Base-by-base conservation (phyloP, 2,797 vertebrate species). In the Cuniculus paca region DNA sequence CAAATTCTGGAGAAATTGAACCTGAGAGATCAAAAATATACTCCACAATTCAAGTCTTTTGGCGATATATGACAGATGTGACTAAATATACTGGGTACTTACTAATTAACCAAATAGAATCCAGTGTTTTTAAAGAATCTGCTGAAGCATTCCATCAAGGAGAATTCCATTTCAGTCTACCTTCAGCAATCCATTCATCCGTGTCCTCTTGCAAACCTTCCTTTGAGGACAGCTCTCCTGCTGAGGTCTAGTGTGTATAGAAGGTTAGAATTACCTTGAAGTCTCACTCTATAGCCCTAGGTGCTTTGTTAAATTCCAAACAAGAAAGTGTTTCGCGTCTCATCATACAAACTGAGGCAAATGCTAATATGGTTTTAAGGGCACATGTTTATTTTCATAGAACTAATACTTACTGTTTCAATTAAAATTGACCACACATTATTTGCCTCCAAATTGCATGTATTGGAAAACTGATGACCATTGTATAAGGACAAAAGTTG, bases 401-500 rank as follows among this genome's bases (percentile, higher is more conserved):
- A 90, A 77, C 78, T 68, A 95, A 92, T 94, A 77, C 87, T 79
- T 92, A 92, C 83, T 95, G 5, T 72, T 97, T 92, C 84, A 83
- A 24, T 88, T 95, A 96, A 95, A 96, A 70, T 77, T n/a, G 93
- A 48, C 56, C 13, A 54, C 6, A 16, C 31, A 91, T 45, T 17
- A 61, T 54, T 45, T 70, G 6, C 45, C n/a, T 79, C 31, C 10
- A 65, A 45, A 80, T n/a, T 65, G 34, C 6, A 87, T 31, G 72
- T 48, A 50, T 87, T 50, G 93, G 72, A 88, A 96, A 77, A 9
- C 5, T 79, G 11, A 45, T 60, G 31, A 42, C 3, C 72, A 79
- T 48, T 61, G 36, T 39, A 6, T 34, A 14, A 22, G 1, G 52
- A 0, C 0, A 22, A 5, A 31, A 20, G 6, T 83, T 94, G 45